These are phyloP conservation scores for honey bee (Apis mellifera) DNA, from an alignment of 1,140 invertebrate species.

Conservation along the genomic window Amel_HAv3.1 CM009940.2:8218501-8219000, in stretches of 20 bases:
- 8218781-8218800: constrained; percentile 10
- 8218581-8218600: too few relatives aligned
- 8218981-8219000: constrained; percentile 51
- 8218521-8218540: background rate
- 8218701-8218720: too few relatives aligned
- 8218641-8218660: too few relatives aligned
- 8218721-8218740: background rate
- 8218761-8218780: background rate
- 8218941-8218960: constrained; percentile 59
- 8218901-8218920: constrained; percentile 54
- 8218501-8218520: background rate
- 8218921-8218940: constrained; percentile 57
- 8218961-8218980: constrained; percentile 64
- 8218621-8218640: background rate
- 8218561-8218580: background rate
- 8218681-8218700: background rate
- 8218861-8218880: constrained; percentile 16
- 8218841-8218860: background rate
- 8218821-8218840: background rate
- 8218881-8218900: constrained; percentile 40
- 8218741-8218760: background rate
- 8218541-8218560: too few relatives aligned
- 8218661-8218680: background rate
- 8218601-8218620: background rate
- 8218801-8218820: background rate